phyloP scores from a whole-genome alignment of 2,797 vertebrate species.

The Ceyx erithaca region DNA sequence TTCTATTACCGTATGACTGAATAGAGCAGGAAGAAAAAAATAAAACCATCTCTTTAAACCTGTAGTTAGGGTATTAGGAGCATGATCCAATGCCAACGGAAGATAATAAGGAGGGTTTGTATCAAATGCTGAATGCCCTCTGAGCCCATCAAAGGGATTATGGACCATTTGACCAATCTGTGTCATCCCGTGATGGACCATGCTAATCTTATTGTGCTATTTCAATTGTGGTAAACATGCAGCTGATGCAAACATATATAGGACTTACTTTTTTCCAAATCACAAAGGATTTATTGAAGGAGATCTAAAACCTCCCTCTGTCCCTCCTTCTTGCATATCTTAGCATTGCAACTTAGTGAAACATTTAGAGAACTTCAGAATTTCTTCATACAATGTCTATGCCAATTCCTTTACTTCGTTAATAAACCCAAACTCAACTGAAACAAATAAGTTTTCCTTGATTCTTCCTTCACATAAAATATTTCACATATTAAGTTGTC shows the following conservation, averaged over 20 bases:
- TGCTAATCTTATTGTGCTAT: slow-evolving; percentile 21
- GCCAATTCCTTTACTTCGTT: background rate
- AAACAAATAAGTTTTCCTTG: slow-evolving; percentile 15
- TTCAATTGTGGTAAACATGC: slow-evolving; percentile 19
- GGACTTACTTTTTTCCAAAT: background rate
- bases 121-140: slow-evolving; percentile 43
- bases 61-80: slow-evolving; percentile 12
- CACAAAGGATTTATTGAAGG: background rate
- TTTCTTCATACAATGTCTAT: background rate
- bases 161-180: slow-evolving; percentile 14
- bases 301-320: background rate
- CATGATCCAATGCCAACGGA: slow-evolving; percentile 23
- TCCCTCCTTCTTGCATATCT: background rate
- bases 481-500: slow-evolving; percentile 70
- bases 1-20: background rate
- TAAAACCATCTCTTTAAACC: slow-evolving; percentile 6
- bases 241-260: background rate
- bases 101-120: slow-evolving; percentile 41
- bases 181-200: background rate
- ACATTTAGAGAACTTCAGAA: slow-evolving; percentile 3
- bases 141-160: slow-evolving; percentile 65
- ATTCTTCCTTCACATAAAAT: slow-evolving; percentile 68
- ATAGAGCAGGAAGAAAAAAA: slow-evolving; percentile 11
- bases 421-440: slow-evolving; percentile 1
- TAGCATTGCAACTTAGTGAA: background rate